phyloP scores from a whole-genome alignment of 2,113 vertebrate genomes.

The Pluvialis apricaria region DNA sequence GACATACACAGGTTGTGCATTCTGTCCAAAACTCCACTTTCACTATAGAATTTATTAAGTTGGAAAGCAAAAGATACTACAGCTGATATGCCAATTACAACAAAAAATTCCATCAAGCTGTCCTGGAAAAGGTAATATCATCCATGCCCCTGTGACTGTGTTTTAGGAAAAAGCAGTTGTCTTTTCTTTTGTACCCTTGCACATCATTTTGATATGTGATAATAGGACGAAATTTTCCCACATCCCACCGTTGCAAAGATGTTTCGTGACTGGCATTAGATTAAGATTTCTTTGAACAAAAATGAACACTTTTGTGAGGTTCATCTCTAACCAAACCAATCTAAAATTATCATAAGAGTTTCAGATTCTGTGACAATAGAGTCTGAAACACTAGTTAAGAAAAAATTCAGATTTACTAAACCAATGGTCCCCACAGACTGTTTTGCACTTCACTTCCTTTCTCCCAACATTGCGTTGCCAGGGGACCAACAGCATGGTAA shows the following conservation, averaged over 20 bases:
- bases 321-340: neutral
- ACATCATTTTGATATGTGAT: neutral
- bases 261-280: neutral
- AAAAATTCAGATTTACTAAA: neutral
- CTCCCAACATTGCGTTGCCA: neutral
- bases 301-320: fast-evolving
- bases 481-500: neutral
- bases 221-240: neutral
- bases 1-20: neutral
- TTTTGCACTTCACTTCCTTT: neutral
- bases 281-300: neutral
- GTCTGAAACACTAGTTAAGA: neutral
- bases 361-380: neutral
- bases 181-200: neutral
- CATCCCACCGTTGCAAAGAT: neutral
- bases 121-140: neutral
- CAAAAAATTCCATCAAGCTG: neutral
- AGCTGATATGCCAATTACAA: neutral
- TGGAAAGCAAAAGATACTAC: neutral
- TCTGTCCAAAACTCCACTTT: neutral
- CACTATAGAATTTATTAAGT: neutral
- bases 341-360: neutral
- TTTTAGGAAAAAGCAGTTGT: neutral
- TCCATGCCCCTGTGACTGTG: neutral
- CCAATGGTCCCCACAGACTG: neutral